phyloP scores from a whole-genome alignment of 2,113 vertebrate species.

The Ovis aries region ARS-UI_Ramb_v3.0 NC_056056.1:176617501-176618000 shows the following conservation, averaged over 20 bases:
- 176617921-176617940: not conserved
- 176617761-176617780: not conserved
- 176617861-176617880: not conserved
- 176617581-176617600: not conserved
- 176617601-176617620: not conserved
- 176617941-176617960: not conserved
- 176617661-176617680: not conserved
- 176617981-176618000: not conserved
- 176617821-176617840: not conserved
- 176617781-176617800: not conserved
- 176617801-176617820: not conserved
- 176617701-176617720: not conserved
- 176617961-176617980: not conserved
- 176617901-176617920: not conserved
- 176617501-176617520: not conserved
- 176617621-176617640: not conserved
- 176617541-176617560: not conserved
- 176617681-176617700: not conserved
- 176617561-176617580: not conserved
- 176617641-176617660: not conserved
- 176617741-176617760: not conserved
- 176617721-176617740: not conserved
- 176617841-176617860: too few relatives aligned
- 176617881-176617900: accelerated
- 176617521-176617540: not conserved